A percentile compares a stretch with the other conserved stretches of the same genome.
phyloP scores from a whole-genome alignment of 2,888 invertebrate genomes.

The Mechanitis messenoides region DNA sequence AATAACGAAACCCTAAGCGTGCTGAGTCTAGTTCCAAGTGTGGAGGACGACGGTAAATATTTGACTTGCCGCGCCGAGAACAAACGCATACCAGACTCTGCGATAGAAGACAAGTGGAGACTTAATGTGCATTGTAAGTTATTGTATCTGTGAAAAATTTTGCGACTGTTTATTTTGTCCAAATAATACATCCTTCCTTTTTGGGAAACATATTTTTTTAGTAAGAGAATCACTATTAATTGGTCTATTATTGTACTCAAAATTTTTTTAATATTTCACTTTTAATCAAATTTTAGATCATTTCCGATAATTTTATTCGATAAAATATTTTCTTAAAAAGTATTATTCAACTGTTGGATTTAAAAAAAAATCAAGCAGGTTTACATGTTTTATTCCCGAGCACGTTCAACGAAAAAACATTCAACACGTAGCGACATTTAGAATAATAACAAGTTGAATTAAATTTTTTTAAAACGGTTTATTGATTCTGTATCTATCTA shows the following conservation, averaged over 20 bases:
- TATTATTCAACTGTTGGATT: background rate
- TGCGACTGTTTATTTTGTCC: background rate
- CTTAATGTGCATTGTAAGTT: constrained; percentile 92
- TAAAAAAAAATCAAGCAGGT: background rate
- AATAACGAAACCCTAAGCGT: constrained; percentile 91
- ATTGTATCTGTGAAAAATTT: constrained; percentile 2
- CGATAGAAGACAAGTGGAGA: constrained; percentile 90
- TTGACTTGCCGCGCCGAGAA: constrained; percentile 92
- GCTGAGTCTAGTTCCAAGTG: constrained; percentile 86
- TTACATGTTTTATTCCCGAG: constrained; percentile 3
- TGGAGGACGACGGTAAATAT: constrained; percentile 93
- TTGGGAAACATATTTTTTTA: no score
- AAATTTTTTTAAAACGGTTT: background rate
- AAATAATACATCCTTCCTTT: no score
- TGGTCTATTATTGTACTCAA: no score
- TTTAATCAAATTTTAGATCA: no score
- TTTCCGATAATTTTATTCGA: no score
- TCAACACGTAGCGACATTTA: constrained; percentile 6
- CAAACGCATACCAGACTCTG: constrained; percentile 87
- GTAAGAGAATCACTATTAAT: no score
- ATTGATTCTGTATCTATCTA: no score
- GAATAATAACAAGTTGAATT: background rate
- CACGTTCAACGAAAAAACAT: constrained; percentile 3
- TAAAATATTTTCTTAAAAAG: background rate
- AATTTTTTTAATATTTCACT: no score